phyloP scores from a whole-genome alignment of 2,888 invertebrate genomes.

The Aphidius colemani region DNA sequence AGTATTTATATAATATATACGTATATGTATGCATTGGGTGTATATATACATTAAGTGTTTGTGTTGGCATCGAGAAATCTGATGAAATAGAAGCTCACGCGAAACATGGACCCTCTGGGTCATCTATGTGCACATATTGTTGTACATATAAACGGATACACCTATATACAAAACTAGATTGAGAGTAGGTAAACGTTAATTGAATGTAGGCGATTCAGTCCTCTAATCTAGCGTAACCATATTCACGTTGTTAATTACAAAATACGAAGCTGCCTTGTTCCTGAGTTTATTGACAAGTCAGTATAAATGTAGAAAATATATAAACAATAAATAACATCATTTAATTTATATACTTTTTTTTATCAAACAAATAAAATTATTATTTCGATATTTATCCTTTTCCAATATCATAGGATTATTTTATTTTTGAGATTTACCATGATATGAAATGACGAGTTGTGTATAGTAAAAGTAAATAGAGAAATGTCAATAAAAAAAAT shows the following conservation, averaged over 20 bases:
- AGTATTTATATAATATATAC: constrained; percentile 3
- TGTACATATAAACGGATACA: too few species aligned
- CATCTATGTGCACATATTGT: too few species aligned
- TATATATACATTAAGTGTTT: constrained; percentile 21
- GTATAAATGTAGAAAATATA: neutral
- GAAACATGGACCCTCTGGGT: constrained; percentile 22
- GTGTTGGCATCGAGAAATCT: constrained; percentile 43
- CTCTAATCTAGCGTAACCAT: constrained; percentile 53
- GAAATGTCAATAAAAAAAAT: constrained; percentile 12
- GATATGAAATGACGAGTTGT: too few species aligned
- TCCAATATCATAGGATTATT: too few species aligned
- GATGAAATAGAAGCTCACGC: constrained; percentile 46
- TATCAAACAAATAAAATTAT: neutral
- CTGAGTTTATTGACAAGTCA: neutral
- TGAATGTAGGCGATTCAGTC: constrained; percentile 56
- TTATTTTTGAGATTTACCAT: too few species aligned
- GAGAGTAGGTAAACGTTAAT: constrained; percentile 53
- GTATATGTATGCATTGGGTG: too few species aligned
- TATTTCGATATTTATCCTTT: constrained; percentile 1
- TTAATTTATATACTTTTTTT: neutral
- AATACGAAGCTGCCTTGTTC: constrained; percentile 39
- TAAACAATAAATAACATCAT: neutral
- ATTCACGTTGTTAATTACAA: constrained; percentile 52
- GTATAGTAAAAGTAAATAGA: neutral
- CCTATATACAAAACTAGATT: too few species aligned